Evolutionary conservation across 2,888 invertebrate species (phyloP).

Genomic region (Nymphalis urticae): DNA sequence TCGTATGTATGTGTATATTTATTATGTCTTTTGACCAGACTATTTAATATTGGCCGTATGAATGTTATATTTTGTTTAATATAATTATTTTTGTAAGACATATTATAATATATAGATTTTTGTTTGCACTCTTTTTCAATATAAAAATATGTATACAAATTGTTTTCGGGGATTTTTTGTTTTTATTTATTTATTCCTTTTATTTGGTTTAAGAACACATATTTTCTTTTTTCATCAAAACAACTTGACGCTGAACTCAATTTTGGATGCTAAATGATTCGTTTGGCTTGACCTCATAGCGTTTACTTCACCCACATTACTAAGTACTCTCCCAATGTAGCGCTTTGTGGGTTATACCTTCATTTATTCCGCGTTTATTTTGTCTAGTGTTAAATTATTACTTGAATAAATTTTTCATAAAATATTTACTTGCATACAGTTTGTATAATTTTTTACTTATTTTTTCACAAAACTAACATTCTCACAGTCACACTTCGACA

Average conservation of each 20-base stretch:
- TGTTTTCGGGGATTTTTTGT: not conserved
- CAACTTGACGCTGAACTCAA: not conserved
- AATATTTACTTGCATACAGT: not conserved
- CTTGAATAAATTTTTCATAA: not conserved
- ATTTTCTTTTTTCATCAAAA: not conserved
- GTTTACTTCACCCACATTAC: conserved; percentile 32
- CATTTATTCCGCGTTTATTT: conserved; percentile 11
- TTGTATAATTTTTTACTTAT: not conserved
- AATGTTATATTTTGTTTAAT: too few relatives aligned
- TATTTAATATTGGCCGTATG: too few relatives aligned
- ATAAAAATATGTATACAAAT: too few relatives aligned
- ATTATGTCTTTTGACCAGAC: too few relatives aligned
- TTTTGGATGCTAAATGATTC: conserved; percentile 27
- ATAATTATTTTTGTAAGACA: too few relatives aligned
- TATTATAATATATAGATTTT: too few relatives aligned
- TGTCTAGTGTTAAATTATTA: not conserved
- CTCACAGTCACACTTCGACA: too few relatives aligned
- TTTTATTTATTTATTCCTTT: not conserved
- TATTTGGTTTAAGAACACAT: not conserved
- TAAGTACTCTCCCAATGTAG: conserved; percentile 17
- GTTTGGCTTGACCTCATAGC: conserved; percentile 27
- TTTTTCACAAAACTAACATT: too few relatives aligned
- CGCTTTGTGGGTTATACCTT: conserved; percentile 17
- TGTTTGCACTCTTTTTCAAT: too few relatives aligned
- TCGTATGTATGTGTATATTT: too few relatives aligned